Conservation (phyloP, 2,888 invertebrate genomes). For the Tyria jacobaeae region DNA sequence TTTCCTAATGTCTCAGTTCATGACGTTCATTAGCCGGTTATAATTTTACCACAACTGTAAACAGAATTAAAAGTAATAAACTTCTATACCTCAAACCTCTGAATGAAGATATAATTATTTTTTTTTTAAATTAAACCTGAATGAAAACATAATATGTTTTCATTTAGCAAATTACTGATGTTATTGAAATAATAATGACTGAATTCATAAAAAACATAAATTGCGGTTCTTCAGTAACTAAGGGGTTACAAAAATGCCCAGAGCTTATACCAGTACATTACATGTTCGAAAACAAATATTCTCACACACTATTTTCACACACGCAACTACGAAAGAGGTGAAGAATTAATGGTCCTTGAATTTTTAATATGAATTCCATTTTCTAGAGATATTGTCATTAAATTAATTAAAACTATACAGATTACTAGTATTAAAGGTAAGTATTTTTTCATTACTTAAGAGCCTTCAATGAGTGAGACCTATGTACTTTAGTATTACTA, state of each 20-base stretch:
- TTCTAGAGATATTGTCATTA: no score
- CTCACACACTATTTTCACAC: no score
- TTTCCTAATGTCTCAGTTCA: slow-evolving; percentile 44
- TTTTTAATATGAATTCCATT: no score
- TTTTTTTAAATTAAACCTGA: slow-evolving; percentile 3
- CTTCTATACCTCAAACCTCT: slow-evolving; percentile 8
- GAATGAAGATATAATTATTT: slow-evolving; percentile 20
- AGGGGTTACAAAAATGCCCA: neutral
- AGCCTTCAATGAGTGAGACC: neutral
- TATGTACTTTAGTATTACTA: neutral
- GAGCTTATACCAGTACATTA: no score
- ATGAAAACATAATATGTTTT: slow-evolving; percentile 5
- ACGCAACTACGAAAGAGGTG: no score
- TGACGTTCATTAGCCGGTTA: slow-evolving; percentile 46
- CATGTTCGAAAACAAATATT: no score
- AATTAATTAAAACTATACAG: no score
- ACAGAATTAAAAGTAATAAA: slow-evolving; percentile 19
- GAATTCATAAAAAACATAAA: slow-evolving; percentile 5
- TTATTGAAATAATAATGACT: slow-evolving; percentile 8
- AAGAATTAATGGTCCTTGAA: no score
- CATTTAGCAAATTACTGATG: slow-evolving; percentile 2
- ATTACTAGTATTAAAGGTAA: no score
- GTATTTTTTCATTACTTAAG: neutral
- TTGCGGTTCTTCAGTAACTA: neutral
- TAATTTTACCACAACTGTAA: slow-evolving; percentile 31